Conservation (phyloP, 2,888 invertebrate genomes). For the Phania funesta region DNA sequence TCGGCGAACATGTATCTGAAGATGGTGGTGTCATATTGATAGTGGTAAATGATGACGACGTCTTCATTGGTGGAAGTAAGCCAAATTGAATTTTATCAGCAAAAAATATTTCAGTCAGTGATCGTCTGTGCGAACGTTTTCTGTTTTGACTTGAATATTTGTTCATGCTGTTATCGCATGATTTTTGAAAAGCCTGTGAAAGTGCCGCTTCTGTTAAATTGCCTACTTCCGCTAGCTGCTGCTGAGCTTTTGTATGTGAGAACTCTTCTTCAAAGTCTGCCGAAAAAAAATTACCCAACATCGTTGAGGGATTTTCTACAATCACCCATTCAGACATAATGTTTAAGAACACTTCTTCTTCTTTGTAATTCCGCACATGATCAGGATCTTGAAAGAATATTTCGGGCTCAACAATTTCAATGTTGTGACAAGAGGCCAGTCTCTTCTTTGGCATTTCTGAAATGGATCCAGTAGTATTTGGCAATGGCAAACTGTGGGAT, state of each 20-base stretch:
- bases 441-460: conserved; percentile 69
- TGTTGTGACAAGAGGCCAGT: conserved; percentile 69
- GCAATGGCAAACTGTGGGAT: conserved; percentile 49
- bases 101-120: conserved; percentile 66
- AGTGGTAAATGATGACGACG: conserved; percentile 1
- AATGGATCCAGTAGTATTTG: not conserved
- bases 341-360: conserved; percentile 76
- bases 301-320: conserved; percentile 72
- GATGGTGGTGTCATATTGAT: conserved; percentile 5
- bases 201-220: conserved; percentile 39
- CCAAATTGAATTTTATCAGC: conserved; percentile 68
- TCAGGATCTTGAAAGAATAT: conserved; percentile 80
- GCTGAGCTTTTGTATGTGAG: conserved; percentile 69
- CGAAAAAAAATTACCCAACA: conserved; percentile 75
- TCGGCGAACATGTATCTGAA: conserved; percentile 30
- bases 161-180: conserved; percentile 31
- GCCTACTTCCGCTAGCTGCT: conserved; percentile 25
- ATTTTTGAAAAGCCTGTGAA: conserved; percentile 32
- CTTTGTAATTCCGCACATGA: conserved; percentile 77
- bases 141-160: conserved; percentile 12
- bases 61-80: conserved; percentile 41
- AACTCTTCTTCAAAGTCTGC: conserved; percentile 78
- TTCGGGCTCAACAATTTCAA: conserved; percentile 78
- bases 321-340: conserved; percentile 80
- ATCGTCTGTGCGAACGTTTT: conserved; percentile 50